phyloP scores from a whole-genome alignment of 2,888 invertebrate species.

The Cheilosia variabilis region DNA sequence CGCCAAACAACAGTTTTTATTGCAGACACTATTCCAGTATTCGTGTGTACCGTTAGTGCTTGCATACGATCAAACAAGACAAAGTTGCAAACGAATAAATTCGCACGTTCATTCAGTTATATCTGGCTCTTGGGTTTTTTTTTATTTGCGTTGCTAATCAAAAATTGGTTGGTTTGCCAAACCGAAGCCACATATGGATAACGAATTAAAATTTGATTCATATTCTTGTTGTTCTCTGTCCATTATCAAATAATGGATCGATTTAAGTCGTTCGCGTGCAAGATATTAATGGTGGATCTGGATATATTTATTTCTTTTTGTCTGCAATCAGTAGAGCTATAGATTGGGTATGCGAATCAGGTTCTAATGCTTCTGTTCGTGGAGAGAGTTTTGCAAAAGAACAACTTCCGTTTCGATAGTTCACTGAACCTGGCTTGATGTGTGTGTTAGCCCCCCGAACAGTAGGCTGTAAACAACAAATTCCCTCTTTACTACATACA shows the following conservation, averaged over 20 bases:
- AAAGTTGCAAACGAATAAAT: constrained; percentile 26
- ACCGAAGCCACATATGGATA: constrained; percentile 20
- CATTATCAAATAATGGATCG: constrained; percentile 43
- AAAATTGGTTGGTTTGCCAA: constrained; percentile 24
- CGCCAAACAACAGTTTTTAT: constrained; percentile 54
- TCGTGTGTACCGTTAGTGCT: constrained; percentile 37
- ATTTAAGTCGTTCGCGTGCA: constrained; percentile 44
- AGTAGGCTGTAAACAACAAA: constrained; percentile 35
- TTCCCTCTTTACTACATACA: constrained; percentile 8
- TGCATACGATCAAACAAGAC: constrained; percentile 20
- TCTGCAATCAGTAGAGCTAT: constrained; percentile 1
- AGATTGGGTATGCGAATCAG: constrained; percentile 21
- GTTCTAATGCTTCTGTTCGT: constrained; percentile 10
- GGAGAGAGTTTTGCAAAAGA: constrained; percentile 3
- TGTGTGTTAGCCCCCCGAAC: constrained; percentile 28
- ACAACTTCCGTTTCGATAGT: constrained; percentile 38
- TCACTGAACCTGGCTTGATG: constrained; percentile 47
- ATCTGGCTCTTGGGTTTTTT: background rate
- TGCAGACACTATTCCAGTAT: constrained; percentile 39
- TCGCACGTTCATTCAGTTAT: constrained; percentile 33
- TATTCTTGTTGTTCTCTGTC: constrained; percentile 11
- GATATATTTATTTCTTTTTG: background rate
- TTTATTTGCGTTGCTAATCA: constrained; percentile 25
- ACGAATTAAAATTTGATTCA: constrained; percentile 25
- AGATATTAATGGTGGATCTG: constrained; percentile 19